Percentiles rank a stretch among this genome's conserved stretches.
phyloP scores from a whole-genome alignment of 1,140 invertebrate genomes.

The Pissodes strobi region DNA sequence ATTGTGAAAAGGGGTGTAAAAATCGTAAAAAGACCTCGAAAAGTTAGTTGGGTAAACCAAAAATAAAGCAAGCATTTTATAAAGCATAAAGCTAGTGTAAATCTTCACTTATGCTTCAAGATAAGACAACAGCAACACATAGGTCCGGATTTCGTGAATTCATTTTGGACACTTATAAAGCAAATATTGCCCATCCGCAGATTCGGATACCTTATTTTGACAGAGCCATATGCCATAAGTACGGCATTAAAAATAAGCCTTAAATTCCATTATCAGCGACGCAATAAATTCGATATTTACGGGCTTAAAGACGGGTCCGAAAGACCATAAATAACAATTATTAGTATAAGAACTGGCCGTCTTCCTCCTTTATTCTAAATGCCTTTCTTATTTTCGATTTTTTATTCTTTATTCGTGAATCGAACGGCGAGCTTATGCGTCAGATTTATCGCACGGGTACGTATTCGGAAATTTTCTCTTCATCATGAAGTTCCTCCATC shows the following conservation, averaged over 20 bases:
- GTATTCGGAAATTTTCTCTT: constrained; percentile 4
- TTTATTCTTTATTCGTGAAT: constrained; percentile 25
- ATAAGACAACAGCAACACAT: too few species aligned
- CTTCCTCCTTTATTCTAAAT: constrained; percentile 27
- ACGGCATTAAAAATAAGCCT: constrained; percentile 30
- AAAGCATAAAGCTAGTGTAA: too few species aligned
- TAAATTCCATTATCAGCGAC: constrained; percentile 31
- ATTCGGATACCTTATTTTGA: constrained; percentile 26
- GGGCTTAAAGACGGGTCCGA: constrained; percentile 29
- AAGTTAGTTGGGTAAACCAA: too few species aligned
- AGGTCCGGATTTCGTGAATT: too few species aligned
- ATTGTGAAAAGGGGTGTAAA: too few species aligned
- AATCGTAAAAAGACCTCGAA: too few species aligned
- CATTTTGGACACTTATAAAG: too few species aligned
- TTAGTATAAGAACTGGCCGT: constrained; percentile 28
- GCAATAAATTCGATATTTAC: constrained; percentile 35
- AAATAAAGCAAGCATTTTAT: too few species aligned
- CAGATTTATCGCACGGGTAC: constrained; percentile 11
- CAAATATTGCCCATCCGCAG: constrained; percentile 13
- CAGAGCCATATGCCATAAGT: constrained; percentile 22
- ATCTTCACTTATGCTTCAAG: too few species aligned
- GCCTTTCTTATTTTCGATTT: constrained; percentile 18
- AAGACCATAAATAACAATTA: constrained; percentile 35
- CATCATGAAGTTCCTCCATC: too few species aligned
- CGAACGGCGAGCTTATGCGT: constrained; percentile 30